Evolutionary conservation across 1,140 invertebrate species (phyloP), one percentile per base, ranked within the genome.

Genomic region (Pseudoatta argentina): DNA sequence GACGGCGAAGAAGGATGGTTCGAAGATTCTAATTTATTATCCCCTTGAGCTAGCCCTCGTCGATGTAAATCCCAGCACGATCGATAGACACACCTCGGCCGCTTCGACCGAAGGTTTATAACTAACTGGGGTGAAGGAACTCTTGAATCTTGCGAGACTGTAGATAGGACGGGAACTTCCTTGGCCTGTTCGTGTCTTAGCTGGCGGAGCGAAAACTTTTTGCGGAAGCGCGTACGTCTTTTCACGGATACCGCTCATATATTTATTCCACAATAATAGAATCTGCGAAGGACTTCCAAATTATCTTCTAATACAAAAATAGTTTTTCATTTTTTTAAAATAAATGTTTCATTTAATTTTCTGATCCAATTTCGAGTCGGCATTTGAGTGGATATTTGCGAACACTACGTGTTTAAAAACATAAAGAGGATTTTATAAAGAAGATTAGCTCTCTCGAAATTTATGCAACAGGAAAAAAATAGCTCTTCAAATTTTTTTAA

Each of bases 111-210:
- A 91, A 93, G 91, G 91, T 92, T 94, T 94, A 91, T 91, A 92
- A 89, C 88, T 91, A 81, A 86, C 89, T 78, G 93, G 88, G 94
- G 94, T 95, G 91, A 95, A 95, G 91, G 92, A 95, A 94, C 94
- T 93, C 93, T 89, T 87, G 88, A 81, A 89, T 89, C 88, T 89
- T 75, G 81, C 88, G 59, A 86, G 88, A 67, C 82, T 77, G 75
- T 85, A 78, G 73, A 89, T 89, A 88, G 78, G 72, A 86, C 87
- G 48, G 16, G 76, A 89, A 88, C 86, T 89, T 89, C 59, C 63
- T 51, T 59, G 82, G 44, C 88, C 6, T 71, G 64, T 44, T 55
- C 63, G 71, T 83, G 88, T 87, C 88, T 73, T 39, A 30, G 71
- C 57, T 76, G 64, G 61, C 75, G 59, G 30, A 66, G 75, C 83